phyloP scores from a whole-genome alignment of 2,113 vertebrate species.

The Macroglossus sobrinus region DNA sequence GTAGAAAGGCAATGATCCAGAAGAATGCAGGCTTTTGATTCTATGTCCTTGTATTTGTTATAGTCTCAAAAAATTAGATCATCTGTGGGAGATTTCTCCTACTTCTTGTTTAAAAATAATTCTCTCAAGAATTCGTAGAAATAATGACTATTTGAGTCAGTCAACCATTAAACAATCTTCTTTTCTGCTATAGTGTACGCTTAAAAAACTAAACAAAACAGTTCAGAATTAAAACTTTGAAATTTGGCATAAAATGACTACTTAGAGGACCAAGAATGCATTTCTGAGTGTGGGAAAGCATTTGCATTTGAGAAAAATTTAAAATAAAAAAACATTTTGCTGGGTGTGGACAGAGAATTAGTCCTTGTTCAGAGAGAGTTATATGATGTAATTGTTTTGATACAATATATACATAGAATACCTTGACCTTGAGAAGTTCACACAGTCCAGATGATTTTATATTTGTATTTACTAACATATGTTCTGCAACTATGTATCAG shows the following conservation, averaged over 20 bases:
- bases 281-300: conserved; percentile 69
- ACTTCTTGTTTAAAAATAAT: conserved; percentile 14
- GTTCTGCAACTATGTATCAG: background rate
- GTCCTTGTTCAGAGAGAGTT: conserved; percentile 17
- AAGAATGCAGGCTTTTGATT: background rate
- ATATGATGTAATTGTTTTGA: conserved; percentile 36
- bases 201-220: conserved; percentile 46
- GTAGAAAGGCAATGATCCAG: background rate
- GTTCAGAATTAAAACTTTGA: conserved; percentile 48
- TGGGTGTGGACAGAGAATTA: conserved; percentile 42
- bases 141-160: background rate
- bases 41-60: conserved; percentile 32
- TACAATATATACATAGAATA: background rate
- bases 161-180: background rate
- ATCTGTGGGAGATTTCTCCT: background rate
- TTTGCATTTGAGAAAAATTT: conserved; percentile 62
- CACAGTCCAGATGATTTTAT: background rate
- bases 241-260: conserved; percentile 33
- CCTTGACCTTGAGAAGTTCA: background rate
- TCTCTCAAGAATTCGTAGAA: conserved; percentile 31
- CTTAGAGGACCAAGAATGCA: conserved; percentile 27
- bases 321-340: conserved; percentile 48
- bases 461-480: background rate
- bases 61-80: conserved; percentile 17
- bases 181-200: background rate